Evolutionary conservation across 1,140 invertebrate genomes (phyloP), one percentile per base, ranked within the genome.

Genomic region (Bombus consobrinus): DNA sequence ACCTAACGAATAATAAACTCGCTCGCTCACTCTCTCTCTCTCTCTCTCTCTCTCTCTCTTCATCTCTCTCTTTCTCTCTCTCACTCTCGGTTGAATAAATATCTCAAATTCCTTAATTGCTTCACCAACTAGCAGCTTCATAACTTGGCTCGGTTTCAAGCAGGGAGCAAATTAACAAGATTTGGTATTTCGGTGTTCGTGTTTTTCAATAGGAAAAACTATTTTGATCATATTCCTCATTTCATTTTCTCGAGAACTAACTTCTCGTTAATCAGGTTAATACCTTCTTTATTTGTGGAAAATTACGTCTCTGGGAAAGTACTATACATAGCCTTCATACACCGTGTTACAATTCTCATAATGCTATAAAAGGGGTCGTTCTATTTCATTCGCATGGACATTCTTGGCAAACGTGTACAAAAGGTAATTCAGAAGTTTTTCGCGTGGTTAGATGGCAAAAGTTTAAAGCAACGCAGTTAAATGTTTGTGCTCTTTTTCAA

Each of bases 401-500:
- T 82, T 13, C 18, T 32, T 22, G 25, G n/a, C 25, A 41, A 41
- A 8, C 10, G 28, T 34, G n/a, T 37, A 74, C 72, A 53, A 53
- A 53, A 22, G 47, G 18, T 53, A 53, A 53, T 53, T 53, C 47
- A 64, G n/a, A 32, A 81, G 69, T 43, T 43, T 73, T 62, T 34
- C 69, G 22, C 22, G n/a, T n/a, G 53, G n/a, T 22, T 62, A 62
- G 53, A 39, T 81, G 47, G 53, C 22, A 43, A 81, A 81, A 81
- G 80, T 81, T 81, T 64, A 62, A 81, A 73, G 80, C 39, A 41
- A 10, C 53, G 10, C 53, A 64, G 37, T 73, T 72, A 59, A 64
- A 73, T 71, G 53, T 73, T 72, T 34, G 41, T 74, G n/a, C 43
- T 34, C 32, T 47, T 62, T 47, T 82, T 82, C 71, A 82, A 82